phyloP scores from a whole-genome alignment of 2,113 vertebrate species.

The Anser brachyrhynchus region DNA sequence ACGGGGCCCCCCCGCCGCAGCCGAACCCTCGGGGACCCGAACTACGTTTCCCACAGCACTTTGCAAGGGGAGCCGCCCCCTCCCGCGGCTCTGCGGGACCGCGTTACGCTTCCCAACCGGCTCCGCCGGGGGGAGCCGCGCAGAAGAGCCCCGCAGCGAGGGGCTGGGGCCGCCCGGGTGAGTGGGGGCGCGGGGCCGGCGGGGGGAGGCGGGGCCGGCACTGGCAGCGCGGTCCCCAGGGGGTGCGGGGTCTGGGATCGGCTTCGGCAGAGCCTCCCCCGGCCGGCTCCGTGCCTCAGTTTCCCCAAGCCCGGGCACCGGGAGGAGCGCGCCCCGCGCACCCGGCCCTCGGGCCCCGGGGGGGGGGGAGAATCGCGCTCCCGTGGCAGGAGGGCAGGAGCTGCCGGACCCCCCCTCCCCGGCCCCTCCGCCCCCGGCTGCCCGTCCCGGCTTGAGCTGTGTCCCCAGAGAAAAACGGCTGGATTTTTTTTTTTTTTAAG shows the following conservation, averaged over 20 bases:
- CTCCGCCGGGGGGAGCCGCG: neutral
- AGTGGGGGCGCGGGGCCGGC: neutral
- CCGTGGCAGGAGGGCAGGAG: no score
- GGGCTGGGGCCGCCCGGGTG: neutral
- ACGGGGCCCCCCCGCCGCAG: neutral
- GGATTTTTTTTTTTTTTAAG: neutral
- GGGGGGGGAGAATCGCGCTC: neutral
- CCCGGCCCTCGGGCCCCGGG: no score
- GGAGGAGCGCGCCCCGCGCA: fast-evolving
- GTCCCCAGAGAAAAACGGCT: neutral
- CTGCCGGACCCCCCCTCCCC: no score
- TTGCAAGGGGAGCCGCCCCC: neutral
- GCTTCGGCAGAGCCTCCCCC: neutral
- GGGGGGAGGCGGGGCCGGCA: no score
- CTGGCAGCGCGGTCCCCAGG: neutral
- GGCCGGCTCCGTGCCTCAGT: neutral
- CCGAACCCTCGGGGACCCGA: neutral
- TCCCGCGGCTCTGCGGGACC: neutral
- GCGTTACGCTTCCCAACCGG: neutral
- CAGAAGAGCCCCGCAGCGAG: neutral
- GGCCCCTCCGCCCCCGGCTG: no score
- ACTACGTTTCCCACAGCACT: neutral
- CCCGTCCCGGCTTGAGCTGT: neutral
- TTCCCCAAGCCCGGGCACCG: neutral
- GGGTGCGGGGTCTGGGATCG: neutral